Evolutionary conservation across 1,140 invertebrate genomes (phyloP).

Genomic region (Daktulosphaira vitifoliae): DNA sequence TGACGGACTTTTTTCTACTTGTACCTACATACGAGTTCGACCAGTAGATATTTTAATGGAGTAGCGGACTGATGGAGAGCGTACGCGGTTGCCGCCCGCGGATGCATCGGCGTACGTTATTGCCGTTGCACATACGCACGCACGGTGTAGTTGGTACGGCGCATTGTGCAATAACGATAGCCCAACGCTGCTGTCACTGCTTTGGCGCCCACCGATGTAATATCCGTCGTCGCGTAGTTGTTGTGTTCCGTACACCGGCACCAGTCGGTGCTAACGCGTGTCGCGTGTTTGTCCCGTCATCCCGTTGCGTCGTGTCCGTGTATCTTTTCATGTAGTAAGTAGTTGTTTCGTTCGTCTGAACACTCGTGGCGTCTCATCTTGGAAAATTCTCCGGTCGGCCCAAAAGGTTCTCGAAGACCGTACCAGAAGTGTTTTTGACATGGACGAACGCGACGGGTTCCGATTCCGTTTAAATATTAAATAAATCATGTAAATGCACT

Average conservation of each 20-base stretch:
- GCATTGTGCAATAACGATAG: conserved; percentile 13
- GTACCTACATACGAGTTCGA: no score
- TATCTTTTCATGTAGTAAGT: no score
- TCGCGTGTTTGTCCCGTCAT: no score
- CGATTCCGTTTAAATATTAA: conserved; percentile 47
- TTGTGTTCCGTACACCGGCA: no score
- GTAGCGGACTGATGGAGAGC: no score
- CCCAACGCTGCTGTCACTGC: background rate
- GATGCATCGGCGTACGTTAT: background rate
- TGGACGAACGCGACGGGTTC: conserved; percentile 6
- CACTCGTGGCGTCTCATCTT: no score
- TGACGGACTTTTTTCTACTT: no score
- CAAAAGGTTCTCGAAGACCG: conserved; percentile 56
- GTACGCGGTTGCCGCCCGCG: no score
- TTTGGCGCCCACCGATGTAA: conserved; percentile 12
- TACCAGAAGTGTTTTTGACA: conserved; percentile 91
- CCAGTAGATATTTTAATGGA: no score
- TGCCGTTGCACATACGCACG: background rate
- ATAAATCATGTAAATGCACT: conserved; percentile 96
- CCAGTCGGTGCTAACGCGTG: no score
- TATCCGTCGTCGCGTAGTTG: background rate
- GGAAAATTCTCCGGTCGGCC: background rate
- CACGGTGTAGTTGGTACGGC: background rate
- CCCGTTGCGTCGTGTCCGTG: no score
- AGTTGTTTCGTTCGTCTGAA: background rate